Conservation (phyloP, 2,797 vertebrate genomes). For the Taenioides sp. region DNA sequence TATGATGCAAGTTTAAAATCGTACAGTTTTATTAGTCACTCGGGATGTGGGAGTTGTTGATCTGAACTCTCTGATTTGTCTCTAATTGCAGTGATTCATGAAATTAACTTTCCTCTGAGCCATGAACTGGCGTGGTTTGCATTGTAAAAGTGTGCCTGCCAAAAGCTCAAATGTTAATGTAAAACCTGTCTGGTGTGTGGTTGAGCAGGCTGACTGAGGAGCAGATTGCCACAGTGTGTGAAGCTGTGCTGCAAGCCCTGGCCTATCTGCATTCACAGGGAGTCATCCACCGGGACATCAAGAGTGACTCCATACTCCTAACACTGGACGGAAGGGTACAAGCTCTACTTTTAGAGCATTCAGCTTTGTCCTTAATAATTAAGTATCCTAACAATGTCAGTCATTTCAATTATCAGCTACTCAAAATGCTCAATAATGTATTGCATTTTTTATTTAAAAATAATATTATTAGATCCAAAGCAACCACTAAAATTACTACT, state of each 20-base stretch:
- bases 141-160: constrained; percentile 39
- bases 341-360: constrained; percentile 10
- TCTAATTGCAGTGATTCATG: constrained; percentile 53
- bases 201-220: constrained; percentile 90
- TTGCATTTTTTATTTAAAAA: not conserved
- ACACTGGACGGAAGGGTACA: constrained; percentile 92
- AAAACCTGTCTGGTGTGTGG: constrained; percentile 30
- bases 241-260: constrained; percentile 94
- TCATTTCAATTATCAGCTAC: not conserved
- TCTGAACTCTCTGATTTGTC: constrained; percentile 42
- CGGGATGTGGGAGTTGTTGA: constrained; percentile 50
- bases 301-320: constrained; percentile 97
- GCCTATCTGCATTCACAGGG: constrained; percentile 96
- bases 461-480: not conserved
- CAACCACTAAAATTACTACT: not conserved
- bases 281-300: constrained; percentile 98
- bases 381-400: not conserved
- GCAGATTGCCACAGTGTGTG: constrained; percentile 97
- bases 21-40: constrained; percentile 29
- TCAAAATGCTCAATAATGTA: not conserved
- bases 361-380: not conserved
- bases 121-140: constrained; percentile 9
- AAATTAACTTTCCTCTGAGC: constrained; percentile 30
- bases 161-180: constrained; percentile 48
- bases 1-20: constrained; percentile 23